Evolutionary conservation across 2,797 vertebrate genomes (phyloP), one percentile per base, ranked within the genome.

Genomic region (Allobates femoralis): DNA sequence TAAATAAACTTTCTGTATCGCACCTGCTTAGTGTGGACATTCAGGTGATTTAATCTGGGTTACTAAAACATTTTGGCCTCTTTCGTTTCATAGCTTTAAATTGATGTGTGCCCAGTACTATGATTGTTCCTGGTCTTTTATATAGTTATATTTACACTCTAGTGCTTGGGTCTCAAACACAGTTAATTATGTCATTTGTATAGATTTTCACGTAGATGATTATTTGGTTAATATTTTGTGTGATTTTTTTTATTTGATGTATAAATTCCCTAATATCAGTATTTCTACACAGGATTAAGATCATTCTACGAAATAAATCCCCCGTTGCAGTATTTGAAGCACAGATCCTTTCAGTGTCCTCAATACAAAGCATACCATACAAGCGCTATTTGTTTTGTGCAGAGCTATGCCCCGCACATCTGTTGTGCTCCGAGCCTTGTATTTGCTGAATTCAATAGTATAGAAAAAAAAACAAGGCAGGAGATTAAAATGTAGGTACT

Each of bases 401-500:
- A 30, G 14, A 11, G 18, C 55, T 19, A 15, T 28, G 69, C 41
- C 50, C 64, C 53, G 12, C 67, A 74, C 69, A 37, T 74, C 69
- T 26, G 67, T 19, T 56, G 16, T 58, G 81, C 34, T 73, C 32
- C 41, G 37, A 80, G 79, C 79, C 60, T 64, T 60, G 80, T 82
- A 73, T 82, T 82, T 73, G 32, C 37, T 62, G 71, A 62, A 75
- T 73, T 83, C 80, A 82, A 53, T 58, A 51, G 34, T 5, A 60
- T 10, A 73, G 37, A 41, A 41, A 55, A 67, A 64, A 78, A 78
- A 66, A 46, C 30, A 26, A 78, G 75, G 18, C 51, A 87, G 80
- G 32, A 79, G 74, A 83, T 81, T 78, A 78, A 87, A 84, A 87
- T 84, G 86, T 74, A 84, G 62, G 74, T 60, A 26, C 28, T 79